Evolutionary conservation across 2,113 vertebrate species (phyloP).

Genomic region (Petrocephalus zakoni): DNA sequence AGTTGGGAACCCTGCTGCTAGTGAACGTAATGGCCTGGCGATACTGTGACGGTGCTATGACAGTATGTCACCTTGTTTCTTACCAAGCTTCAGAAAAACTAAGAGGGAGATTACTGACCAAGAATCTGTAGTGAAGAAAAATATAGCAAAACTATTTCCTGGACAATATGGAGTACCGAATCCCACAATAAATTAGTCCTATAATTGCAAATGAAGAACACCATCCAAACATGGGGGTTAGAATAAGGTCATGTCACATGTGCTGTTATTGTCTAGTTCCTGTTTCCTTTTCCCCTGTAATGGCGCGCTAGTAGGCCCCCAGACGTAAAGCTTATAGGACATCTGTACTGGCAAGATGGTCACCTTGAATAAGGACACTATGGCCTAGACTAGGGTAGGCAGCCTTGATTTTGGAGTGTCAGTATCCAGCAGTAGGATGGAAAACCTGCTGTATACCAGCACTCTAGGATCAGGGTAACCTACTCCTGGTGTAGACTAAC

Average conservation of each 20-base stretch:
- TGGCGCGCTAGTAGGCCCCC: neutral
- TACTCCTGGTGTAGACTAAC: too few species aligned
- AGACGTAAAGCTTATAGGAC: neutral
- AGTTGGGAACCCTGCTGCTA: slow-evolving; percentile 6
- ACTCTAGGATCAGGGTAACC: too few species aligned
- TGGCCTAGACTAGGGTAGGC: neutral
- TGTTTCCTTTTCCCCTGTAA: neutral
- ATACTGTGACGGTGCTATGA: neutral
- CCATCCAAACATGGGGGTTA: neutral
- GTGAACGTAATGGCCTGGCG: neutral
- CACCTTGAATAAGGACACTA: neutral
- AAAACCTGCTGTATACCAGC: too few species aligned
- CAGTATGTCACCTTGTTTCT: neutral
- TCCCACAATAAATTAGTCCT: neutral
- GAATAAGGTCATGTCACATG: neutral
- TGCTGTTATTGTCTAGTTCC: neutral
- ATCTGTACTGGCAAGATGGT: neutral
- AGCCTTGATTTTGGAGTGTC: neutral
- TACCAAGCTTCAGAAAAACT: neutral
- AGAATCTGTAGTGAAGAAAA: neutral
- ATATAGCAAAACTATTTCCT: neutral
- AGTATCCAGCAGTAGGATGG: too few species aligned
- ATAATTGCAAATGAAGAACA: neutral
- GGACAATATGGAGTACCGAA: neutral
- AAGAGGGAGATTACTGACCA: neutral